Percentiles rank a stretch among this genome's conserved stretches.
Evolutionary conservation across 1,140 invertebrate species (phyloP).

Genomic region (Drosophila albomicans): DNA sequence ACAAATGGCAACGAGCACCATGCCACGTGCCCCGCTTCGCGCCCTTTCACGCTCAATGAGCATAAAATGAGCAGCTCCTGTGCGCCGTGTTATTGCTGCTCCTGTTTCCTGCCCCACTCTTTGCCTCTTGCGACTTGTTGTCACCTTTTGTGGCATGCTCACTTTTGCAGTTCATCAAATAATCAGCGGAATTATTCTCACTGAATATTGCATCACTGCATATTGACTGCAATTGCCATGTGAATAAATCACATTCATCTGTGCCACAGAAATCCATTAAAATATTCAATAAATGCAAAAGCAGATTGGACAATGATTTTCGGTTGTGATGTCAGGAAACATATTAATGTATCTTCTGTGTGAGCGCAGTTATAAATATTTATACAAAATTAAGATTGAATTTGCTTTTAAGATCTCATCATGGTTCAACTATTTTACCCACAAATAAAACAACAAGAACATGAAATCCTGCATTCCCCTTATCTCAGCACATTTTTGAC

Average conservation of each 20-base stretch:
- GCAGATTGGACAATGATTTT: too few relatives aligned
- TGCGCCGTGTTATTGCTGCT: not conserved
- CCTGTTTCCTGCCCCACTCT: not conserved
- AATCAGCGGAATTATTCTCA: conserved; percentile 20
- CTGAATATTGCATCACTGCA: not conserved
- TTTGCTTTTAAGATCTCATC: too few relatives aligned
- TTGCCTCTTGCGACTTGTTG: not conserved
- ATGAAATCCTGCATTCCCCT: too few relatives aligned
- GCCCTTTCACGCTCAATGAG: conserved; percentile 5
- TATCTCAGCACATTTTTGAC: too few relatives aligned
- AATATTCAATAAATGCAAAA: not conserved
- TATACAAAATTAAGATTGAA: too few relatives aligned
- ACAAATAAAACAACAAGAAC: too few relatives aligned
- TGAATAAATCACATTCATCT: conserved; percentile 15
- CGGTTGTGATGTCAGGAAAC: too few relatives aligned
- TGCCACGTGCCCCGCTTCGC: not conserved
- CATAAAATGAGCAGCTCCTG: conserved; percentile 27
- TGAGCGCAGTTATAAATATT: too few relatives aligned
- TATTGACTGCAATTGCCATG: not conserved
- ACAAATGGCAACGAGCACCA: not conserved
- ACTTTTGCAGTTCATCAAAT: conserved; percentile 10
- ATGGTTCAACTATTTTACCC: too few relatives aligned
- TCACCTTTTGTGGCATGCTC: conserved; percentile 1
- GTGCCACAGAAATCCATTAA: not conserved
- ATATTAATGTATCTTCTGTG: too few relatives aligned